Evolutionary conservation across 2,888 invertebrate genomes (phyloP), one percentile per base, ranked within the genome.

Genomic region (Cephalotes varians): DNA sequence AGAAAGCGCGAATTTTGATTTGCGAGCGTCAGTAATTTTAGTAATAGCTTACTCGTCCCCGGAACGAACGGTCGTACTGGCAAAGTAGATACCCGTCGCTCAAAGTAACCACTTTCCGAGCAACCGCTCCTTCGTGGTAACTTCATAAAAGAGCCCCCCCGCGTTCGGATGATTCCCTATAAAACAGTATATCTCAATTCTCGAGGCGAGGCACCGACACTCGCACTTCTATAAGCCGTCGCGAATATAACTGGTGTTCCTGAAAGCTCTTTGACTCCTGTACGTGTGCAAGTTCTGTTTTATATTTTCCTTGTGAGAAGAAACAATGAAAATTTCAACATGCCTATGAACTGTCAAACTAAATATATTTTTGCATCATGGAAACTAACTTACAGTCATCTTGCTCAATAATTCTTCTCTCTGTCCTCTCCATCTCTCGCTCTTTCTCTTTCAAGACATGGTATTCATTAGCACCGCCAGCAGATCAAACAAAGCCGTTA

Each of bases 11-110:
- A 92, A 94, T 93, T 93, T 93, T 93, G 94, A 94, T 94, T 94
- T 94, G 93, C 91, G 93, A 93, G 93, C 93, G 90, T 91, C 91
- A 90, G 94, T 94, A 94, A 94, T 94, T 94, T 93, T 90, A 92
- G 93, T 94, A 94, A 94, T 94, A 93, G 93, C 92, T 93, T 90
- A 93, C 93, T 84, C 87, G 89, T 90, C 91, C 87, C 88, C 85
- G 89, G 74, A 74, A 64, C 81, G 88, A 88, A 88, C 86, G 88
- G 88, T 87, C 87, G 83, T 71, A 88, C 86, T 81, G 86, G 83
- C 85, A 88, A 90, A 88, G 86, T 67, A 89, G 90, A 90, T 90
- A 91, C 89, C 83, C 84, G 85, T 81, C 85, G 86, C 87, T 91
- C 89, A 87, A 91, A 90, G 90, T 91, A 92, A 92, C 92, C 92